Evolutionary conservation across 2,113 vertebrate species (phyloP).

Genomic region (Pluvianellus socialis): DNA sequence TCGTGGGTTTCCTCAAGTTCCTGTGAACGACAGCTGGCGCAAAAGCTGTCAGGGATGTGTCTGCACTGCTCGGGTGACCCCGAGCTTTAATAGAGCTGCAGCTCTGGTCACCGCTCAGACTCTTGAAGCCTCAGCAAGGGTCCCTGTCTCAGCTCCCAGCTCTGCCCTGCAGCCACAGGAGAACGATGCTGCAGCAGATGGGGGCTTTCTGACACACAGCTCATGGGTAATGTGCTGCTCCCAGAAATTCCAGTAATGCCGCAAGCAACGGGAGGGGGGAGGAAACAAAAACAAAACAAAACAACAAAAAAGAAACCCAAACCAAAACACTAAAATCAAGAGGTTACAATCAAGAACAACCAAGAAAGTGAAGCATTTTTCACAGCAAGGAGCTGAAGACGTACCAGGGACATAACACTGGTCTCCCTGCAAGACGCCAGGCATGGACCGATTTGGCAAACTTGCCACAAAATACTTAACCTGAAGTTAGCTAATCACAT

Average conservation of each 20-base stretch:
- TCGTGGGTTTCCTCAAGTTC: fast-evolving
- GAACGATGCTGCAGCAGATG: neutral
- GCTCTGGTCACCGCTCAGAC: neutral
- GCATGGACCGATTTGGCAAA: neutral
- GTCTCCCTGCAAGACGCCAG: neutral
- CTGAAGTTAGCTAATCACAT: neutral
- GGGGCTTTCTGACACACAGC: neutral
- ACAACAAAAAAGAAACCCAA: too few relatives aligned
- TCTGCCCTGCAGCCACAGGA: neutral
- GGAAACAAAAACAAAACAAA: neutral
- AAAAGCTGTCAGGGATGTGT: neutral
- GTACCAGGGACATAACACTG: fast-evolving
- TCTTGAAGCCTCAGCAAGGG: fast-evolving
- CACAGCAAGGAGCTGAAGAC: neutral
- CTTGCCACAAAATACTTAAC: neutral
- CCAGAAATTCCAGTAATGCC: neutral
- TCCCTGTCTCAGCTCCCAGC: neutral
- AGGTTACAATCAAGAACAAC: neutral
- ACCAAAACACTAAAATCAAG: neutral
- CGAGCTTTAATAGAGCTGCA: fast-evolving
- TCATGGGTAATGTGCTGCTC: fast-evolving
- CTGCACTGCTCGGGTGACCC: neutral
- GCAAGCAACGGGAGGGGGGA: neutral
- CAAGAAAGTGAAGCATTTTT: neutral
- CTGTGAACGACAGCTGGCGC: neutral